These are phyloP conservation scores for Mactromeris polynyma DNA, from an alignment of 2,888 invertebrate species.

Conservation along the genomic window DNA sequence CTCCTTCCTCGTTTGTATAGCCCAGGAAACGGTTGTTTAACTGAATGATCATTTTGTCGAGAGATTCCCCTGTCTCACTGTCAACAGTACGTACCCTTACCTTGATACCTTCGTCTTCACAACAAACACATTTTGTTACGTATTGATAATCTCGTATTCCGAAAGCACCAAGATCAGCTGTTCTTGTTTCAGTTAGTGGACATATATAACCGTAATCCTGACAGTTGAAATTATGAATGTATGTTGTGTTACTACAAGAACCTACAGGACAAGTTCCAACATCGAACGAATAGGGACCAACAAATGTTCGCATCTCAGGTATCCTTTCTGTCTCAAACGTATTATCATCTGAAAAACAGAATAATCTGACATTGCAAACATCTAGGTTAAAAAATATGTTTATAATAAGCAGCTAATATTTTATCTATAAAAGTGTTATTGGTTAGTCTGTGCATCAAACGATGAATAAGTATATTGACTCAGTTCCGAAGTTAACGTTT, in stretches of 20 bases:
- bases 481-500: too few species aligned
- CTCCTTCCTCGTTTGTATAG: neutral
- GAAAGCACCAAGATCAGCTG: neutral
- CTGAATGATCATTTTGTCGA: neutral
- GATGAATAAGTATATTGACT: too few species aligned
- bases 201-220: neutral
- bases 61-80: neutral
- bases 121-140: constrained; percentile 10
- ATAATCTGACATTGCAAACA: neutral
- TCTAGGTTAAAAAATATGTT: neutral
- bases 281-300: neutral
- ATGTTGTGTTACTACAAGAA: neutral
- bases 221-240: neutral
- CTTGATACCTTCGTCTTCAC: neutral
- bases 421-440: too few species aligned
- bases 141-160: neutral
- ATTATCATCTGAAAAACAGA: neutral
- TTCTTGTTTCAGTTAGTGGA: neutral
- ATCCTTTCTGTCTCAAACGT: neutral
- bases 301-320: neutral
- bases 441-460: too few species aligned
- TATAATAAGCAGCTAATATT: too few species aligned
- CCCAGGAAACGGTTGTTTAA: neutral
- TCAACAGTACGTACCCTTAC: neutral
- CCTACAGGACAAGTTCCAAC: neutral